Evolutionary conservation across 2,888 invertebrate species (phyloP).

Genomic region (Limenitis camilla): DNA sequence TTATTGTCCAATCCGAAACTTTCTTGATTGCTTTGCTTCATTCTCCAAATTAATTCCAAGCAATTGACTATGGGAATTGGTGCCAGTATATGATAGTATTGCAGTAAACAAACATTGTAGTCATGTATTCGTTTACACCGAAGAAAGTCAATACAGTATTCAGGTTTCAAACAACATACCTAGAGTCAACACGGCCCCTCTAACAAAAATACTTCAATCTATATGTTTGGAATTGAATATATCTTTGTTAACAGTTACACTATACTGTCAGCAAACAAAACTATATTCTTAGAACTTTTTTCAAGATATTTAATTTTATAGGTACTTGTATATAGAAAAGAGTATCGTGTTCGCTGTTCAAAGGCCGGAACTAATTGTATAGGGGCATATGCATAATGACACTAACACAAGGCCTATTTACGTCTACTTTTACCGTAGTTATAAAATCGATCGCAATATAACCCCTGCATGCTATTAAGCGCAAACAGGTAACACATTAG

Average conservation of each 20-base stretch:
- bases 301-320: too few species aligned
- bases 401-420: neutral
- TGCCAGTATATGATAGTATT: slow-evolving; percentile 9
- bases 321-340: too few species aligned
- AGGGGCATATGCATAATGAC: neutral
- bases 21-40: slow-evolving; percentile 20
- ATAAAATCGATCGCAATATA: slow-evolving; percentile 9
- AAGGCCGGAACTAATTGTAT: neutral
- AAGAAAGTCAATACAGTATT: too few species aligned
- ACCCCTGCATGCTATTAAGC: slow-evolving; percentile 3
- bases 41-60: slow-evolving; percentile 20
- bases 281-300: too few species aligned
- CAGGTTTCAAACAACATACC: too few species aligned
- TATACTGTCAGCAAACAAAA: too few species aligned
- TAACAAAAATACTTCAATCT: too few species aligned
- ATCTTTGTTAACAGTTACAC: too few species aligned
- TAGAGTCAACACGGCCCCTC: too few species aligned
- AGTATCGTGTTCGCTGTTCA: too few species aligned
- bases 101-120: neutral
- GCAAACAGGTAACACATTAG: slow-evolving; percentile 10
- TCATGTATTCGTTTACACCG: too few species aligned
- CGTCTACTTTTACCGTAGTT: neutral
- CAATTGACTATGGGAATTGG: slow-evolving; percentile 13
- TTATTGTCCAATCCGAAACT: slow-evolving; percentile 17
- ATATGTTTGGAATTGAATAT: too few species aligned